Evolutionary conservation across 2,797 vertebrate species (phyloP).

Genomic region (Cetoscarus ocellatus): DNA sequence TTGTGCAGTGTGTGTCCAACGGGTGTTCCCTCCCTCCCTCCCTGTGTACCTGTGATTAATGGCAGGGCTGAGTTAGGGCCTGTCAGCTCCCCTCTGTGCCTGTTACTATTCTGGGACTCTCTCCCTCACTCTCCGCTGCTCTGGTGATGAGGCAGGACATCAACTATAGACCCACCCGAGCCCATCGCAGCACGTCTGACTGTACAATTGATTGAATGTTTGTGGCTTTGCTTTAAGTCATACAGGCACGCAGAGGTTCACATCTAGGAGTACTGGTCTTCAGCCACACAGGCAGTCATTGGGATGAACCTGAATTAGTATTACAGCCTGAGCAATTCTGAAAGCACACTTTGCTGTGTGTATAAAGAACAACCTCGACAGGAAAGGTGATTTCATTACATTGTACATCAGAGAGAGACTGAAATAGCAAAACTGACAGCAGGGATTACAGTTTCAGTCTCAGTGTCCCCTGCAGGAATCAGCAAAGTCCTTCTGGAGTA

Average conservation of each 20-base stretch:
- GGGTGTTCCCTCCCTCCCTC: constrained; percentile 77
- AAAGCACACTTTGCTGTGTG: constrained; percentile 42
- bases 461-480: constrained; percentile 33
- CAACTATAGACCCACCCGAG: constrained; percentile 65
- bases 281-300: constrained; percentile 29
- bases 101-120: constrained; percentile 79
- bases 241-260: constrained; percentile 33
- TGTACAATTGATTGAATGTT: constrained; percentile 64
- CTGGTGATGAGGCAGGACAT: constrained; percentile 73
- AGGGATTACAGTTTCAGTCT: constrained; percentile 43
- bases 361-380: constrained; percentile 24
- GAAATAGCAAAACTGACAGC: constrained; percentile 31
- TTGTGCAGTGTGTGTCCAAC: constrained; percentile 68
- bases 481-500: constrained; percentile 37
- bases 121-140: constrained; percentile 55
- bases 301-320: constrained; percentile 45
- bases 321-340: constrained; percentile 12
- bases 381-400: constrained; percentile 30
- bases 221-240: constrained; percentile 52
- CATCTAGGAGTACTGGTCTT: constrained; percentile 16
- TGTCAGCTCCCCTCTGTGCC: constrained; percentile 74
- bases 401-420: constrained; percentile 25
- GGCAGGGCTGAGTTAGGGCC: constrained; percentile 78
- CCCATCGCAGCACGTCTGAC: constrained; percentile 47
- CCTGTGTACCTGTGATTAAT: constrained; percentile 83